Evolutionary conservation across 2,888 invertebrate species (phyloP).

Genomic region (Melanophora roralis): DNA sequence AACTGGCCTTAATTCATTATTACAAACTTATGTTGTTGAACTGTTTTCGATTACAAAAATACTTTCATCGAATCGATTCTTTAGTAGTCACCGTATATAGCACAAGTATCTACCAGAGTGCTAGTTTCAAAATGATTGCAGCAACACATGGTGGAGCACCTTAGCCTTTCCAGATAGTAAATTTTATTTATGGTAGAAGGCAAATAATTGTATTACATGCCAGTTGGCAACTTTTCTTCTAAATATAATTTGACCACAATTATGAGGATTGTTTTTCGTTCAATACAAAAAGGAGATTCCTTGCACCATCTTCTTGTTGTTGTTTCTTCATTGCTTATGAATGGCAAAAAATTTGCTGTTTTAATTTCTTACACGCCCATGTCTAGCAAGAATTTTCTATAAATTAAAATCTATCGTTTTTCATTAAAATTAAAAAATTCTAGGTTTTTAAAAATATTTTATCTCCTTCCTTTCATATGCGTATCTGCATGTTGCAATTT

Average conservation of each 20-base stretch:
- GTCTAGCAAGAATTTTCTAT: slow-evolving; percentile 1
- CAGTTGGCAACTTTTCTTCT: slow-evolving; percentile 47
- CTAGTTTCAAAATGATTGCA: slow-evolving; percentile 50
- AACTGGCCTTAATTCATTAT: slow-evolving; percentile 23
- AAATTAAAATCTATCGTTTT: background rate
- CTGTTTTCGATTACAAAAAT: too few relatives aligned
- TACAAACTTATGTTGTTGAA: too few relatives aligned
- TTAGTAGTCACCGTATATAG: too few relatives aligned
- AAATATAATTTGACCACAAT: slow-evolving; percentile 54
- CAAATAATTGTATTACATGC: slow-evolving; percentile 60
- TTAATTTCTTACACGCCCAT: slow-evolving; percentile 24
- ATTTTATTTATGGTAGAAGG: slow-evolving; percentile 35
- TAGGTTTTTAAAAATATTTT: slow-evolving; percentile 19
- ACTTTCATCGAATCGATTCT: slow-evolving; percentile 22
- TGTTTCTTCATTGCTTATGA: background rate
- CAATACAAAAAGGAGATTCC: background rate
- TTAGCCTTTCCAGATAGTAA: slow-evolving; percentile 17
- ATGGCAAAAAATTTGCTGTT: slow-evolving; percentile 27
- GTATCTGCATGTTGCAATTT: background rate
- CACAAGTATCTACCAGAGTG: slow-evolving; percentile 38
- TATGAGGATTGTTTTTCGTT: slow-evolving; percentile 23
- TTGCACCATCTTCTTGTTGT: background rate
- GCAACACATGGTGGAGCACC: slow-evolving; percentile 47
- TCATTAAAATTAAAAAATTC: slow-evolving; percentile 34
- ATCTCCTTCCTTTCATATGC: background rate